Evolutionary conservation across 2,888 invertebrate genomes (phyloP).

Genomic region (Norana najaformis): DNA sequence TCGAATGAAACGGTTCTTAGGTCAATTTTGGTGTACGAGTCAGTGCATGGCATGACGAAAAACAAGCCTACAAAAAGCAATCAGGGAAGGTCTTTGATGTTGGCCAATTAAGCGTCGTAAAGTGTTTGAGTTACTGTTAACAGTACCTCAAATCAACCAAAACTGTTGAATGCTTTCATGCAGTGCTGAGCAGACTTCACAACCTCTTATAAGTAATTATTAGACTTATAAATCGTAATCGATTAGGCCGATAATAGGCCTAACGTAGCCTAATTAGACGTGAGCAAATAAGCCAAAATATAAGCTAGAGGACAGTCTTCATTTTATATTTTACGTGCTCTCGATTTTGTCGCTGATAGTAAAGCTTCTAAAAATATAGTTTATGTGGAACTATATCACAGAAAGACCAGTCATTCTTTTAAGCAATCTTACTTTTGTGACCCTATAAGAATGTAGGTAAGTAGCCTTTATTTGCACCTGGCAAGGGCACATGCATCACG

Average conservation of each 20-base stretch:
- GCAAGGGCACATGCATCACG: not conserved
- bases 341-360: not conserved
- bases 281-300: not conserved
- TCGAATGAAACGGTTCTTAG: slow-evolving; percentile 13
- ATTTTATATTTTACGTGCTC: not conserved
- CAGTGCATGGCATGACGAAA: slow-evolving; percentile 13
- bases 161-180: not conserved
- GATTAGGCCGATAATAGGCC: not conserved
- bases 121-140: not conserved
- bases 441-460: not conserved
- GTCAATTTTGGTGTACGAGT: slow-evolving; percentile 1
- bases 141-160: not conserved
- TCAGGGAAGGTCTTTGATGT: not conserved
- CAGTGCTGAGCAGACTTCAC: not conserved
- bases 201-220: slow-evolving; percentile 13
- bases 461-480: not conserved
- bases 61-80: not conserved
- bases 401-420: not conserved
- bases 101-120: not conserved
- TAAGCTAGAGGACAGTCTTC: too few species aligned
- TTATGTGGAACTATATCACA: not conserved
- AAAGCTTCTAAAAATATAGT: not conserved
- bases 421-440: not conserved
- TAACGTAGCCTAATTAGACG: not conserved
- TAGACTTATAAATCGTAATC: not conserved